Evolutionary conservation across 1,140 invertebrate genomes (phyloP), one percentile per base, ranked within the genome.

Genomic region (Dreissena rostriformis): DNA sequence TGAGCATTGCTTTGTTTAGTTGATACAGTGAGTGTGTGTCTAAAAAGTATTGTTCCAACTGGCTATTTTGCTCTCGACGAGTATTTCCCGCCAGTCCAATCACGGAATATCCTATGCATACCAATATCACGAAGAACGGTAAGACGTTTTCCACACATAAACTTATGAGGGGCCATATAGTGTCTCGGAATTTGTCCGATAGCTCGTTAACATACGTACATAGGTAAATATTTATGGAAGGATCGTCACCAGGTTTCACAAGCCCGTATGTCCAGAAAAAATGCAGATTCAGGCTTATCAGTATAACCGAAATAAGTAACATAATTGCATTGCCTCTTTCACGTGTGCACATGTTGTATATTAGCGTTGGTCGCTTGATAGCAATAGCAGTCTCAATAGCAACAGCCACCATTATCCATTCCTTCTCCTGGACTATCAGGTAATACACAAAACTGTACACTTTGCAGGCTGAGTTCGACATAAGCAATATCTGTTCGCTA

Each of bases 231-330:
- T 70, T 68, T 8, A 89, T 77, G 0, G 86, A n/a, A 17, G 66
- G 86, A 52, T 78, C 82, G n/a, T 79, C 85, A 19, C 86, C 86
- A n/a, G 84, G 82, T 19, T 63, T 78, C 0, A 85, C 81, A 19
- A 93, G 75, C 0, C 89, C 90, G 52, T 88, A 88, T 0, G 92
- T 93, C 91, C 92, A 93, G 88, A 94, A 93, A 86, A 88, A 91
- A 77, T 93, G 92, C 26, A 92, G 88, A 85, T 93, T 93, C 19
- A 93, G 85, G 71, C 89, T 90, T 49, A 93, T 87, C 0, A 93
- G 76, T 0, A 93, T 49, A 12, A 92, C 90, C 11, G 88, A 87
- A 15, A 92, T 88, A 11, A 93, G 86, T 28, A 93, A 72, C 66
- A 92, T 83, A 53, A 92, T 88, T 19, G 91, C 88, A 14, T 88